Evolutionary conservation across 2,797 vertebrate species (phyloP).

Genomic region (Tragopan temminckii): DNA sequence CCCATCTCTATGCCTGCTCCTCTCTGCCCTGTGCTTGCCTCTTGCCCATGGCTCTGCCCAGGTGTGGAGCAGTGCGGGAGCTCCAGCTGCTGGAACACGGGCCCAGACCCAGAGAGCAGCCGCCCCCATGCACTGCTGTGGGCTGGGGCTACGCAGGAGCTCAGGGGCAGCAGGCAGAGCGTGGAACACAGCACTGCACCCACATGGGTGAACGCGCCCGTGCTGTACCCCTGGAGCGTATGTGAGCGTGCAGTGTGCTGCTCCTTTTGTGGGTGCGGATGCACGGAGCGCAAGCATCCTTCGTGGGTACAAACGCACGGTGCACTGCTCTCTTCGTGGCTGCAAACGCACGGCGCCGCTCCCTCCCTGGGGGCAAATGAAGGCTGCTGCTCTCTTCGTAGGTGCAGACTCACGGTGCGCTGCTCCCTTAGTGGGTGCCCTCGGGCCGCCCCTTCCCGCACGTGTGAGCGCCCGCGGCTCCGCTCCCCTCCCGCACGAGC

Average conservation of each 20-base stretch:
- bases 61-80: neutral
- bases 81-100: neutral
- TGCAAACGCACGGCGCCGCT: too few relatives aligned
- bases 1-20: neutral
- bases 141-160: neutral
- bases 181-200: neutral
- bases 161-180: too few relatives aligned
- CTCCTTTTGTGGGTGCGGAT: neutral
- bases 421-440: neutral
- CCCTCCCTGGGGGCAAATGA: neutral
- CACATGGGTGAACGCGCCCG: too few relatives aligned
- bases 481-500: too few relatives aligned
- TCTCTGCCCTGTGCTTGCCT: fast-evolving
- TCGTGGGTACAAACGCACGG: too few relatives aligned
- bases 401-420: too few relatives aligned
- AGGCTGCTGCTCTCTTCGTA: too few relatives aligned
- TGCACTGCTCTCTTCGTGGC: too few relatives aligned
- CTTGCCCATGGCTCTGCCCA: too few relatives aligned
- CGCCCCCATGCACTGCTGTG: neutral
- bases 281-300: neutral
- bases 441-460: neutral
- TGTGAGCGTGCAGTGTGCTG: too few relatives aligned
- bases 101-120: neutral
- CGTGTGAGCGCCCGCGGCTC: neutral
- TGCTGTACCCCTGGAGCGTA: neutral